Conservation (phyloP, 2,888 invertebrate species). For the Adelognathus sp. region DNA sequence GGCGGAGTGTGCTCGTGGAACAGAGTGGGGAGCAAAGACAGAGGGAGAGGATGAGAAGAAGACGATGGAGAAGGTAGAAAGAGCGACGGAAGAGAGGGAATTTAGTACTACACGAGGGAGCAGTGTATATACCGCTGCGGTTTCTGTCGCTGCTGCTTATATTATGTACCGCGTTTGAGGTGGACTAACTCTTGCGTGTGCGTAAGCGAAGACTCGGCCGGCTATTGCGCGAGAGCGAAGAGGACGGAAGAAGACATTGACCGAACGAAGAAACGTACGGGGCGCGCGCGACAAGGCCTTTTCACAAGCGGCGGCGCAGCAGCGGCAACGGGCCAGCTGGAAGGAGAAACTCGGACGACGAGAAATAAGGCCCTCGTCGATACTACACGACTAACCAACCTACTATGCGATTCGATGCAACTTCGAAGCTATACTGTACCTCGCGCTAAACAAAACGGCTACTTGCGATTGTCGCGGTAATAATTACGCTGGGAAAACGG, state of each 20-base stretch:
- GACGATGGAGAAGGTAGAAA: slow-evolving; percentile 14
- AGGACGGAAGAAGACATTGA: slow-evolving; percentile 79
- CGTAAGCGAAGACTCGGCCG: slow-evolving; percentile 48
- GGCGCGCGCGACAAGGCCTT: slow-evolving; percentile 76
- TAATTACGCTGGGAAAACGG: neutral
- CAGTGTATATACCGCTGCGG: slow-evolving; percentile 16
- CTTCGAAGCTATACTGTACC: slow-evolving; percentile 5
- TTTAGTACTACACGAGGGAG: slow-evolving; percentile 34
- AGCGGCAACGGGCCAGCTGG: slow-evolving; percentile 72
- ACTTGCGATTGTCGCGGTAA: neutral
- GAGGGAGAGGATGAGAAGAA: neutral
- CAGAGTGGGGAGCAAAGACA: neutral
- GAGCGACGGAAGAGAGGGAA: slow-evolving; percentile 24
- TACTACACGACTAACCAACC: slow-evolving; percentile 1
- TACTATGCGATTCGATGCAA: slow-evolving; percentile 54
- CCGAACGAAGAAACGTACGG: slow-evolving; percentile 78
- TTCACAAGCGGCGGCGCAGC: slow-evolving; percentile 31
- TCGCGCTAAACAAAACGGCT: neutral
- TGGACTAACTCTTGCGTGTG: slow-evolving; percentile 23
- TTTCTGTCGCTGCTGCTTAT: neutral
- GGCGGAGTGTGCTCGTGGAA: slow-evolving; percentile 37
- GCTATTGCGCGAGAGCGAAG: slow-evolving; percentile 57
- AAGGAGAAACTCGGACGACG: slow-evolving; percentile 54
- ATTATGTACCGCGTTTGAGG: slow-evolving; percentile 7
- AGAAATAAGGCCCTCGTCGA: neutral